A percentile compares a stretch with the other conserved stretches of the same genome.
Evolutionary conservation across 2,888 invertebrate species (phyloP).

Genomic region (Andrena haemorrhoa): DNA sequence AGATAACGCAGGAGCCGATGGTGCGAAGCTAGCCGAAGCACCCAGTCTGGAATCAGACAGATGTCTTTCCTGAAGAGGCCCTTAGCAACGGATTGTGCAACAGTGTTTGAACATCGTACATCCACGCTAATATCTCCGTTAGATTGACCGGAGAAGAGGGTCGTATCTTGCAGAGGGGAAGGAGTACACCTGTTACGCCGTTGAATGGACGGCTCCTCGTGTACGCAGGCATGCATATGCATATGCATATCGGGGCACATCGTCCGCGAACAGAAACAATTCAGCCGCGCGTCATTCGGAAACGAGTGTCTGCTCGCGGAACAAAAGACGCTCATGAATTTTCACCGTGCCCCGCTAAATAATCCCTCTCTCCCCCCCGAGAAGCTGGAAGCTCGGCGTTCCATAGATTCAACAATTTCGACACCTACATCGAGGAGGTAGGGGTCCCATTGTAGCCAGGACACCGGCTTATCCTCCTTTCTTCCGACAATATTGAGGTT

Average conservation of each 20-base stretch:
- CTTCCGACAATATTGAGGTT: slow-evolving; percentile 62
- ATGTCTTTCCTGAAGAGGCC: not conserved
- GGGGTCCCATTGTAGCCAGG: slow-evolving; percentile 22
- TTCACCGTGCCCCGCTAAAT: slow-evolving; percentile 10
- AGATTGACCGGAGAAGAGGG: slow-evolving; percentile 32
- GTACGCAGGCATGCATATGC: slow-evolving; percentile 43
- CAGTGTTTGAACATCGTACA: not conserved
- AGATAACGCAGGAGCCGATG: not conserved
- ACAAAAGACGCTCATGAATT: not conserved
- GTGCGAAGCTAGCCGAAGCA: no score
- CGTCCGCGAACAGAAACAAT: slow-evolving; percentile 19
- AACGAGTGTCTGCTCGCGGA: slow-evolving; percentile 1
- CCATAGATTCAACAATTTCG: slow-evolving; percentile 30
- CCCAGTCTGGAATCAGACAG: no score
- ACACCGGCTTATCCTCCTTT: slow-evolving; percentile 53
- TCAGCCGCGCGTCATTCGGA: slow-evolving; percentile 1
- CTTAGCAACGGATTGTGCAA: not conserved
- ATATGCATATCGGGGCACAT: slow-evolving; percentile 21
- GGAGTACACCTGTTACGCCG: slow-evolving; percentile 60
- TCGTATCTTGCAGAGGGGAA: slow-evolving; percentile 29
- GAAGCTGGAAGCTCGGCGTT: not conserved
- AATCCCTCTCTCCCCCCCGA: not conserved
- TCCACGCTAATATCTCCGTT: slow-evolving; percentile 19
- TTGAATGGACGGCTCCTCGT: slow-evolving; percentile 33
- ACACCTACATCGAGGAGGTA: slow-evolving; percentile 21